Conservation (phyloP, 2,113 vertebrate species). For the Otis tarda region DNA sequence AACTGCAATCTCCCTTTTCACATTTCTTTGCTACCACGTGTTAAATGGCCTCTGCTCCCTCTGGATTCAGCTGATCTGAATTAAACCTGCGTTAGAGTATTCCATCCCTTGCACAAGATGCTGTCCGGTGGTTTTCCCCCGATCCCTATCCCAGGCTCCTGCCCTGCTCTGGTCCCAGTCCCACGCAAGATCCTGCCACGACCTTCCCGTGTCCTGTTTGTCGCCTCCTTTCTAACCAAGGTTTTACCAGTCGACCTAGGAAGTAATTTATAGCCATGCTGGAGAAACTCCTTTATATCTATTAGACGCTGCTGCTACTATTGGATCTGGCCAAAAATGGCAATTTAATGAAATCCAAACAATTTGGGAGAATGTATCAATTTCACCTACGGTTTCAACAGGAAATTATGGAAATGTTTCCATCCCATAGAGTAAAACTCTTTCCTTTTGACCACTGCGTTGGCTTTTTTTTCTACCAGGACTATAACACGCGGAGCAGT, state of each 20-base stretch:
- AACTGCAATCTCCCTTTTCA: neutral
- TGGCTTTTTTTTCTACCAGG: neutral
- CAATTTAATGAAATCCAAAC: neutral
- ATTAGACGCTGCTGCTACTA: neutral
- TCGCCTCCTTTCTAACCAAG: neutral
- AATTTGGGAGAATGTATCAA: neutral
- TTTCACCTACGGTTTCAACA: neutral
- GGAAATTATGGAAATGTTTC: neutral
- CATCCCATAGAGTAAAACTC: neutral
- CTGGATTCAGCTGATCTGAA: neutral
- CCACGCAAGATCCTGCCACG: neutral
- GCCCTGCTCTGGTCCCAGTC: neutral
- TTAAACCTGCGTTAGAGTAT: neutral
- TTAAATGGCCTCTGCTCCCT: neutral
- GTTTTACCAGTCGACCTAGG: neutral
- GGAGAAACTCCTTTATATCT: neutral
- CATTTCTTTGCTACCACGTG: neutral
- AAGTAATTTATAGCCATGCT: neutral
- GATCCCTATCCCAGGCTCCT: neutral
- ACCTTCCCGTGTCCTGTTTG: neutral
- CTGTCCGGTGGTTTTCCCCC: neutral
- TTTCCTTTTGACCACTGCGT: neutral
- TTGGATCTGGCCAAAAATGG: neutral
- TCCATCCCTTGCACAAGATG: neutral
- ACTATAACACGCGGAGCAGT: neutral